Evolutionary conservation across 2,888 invertebrate species (phyloP).

Genomic region (Diaprepes abbreviatus): DNA sequence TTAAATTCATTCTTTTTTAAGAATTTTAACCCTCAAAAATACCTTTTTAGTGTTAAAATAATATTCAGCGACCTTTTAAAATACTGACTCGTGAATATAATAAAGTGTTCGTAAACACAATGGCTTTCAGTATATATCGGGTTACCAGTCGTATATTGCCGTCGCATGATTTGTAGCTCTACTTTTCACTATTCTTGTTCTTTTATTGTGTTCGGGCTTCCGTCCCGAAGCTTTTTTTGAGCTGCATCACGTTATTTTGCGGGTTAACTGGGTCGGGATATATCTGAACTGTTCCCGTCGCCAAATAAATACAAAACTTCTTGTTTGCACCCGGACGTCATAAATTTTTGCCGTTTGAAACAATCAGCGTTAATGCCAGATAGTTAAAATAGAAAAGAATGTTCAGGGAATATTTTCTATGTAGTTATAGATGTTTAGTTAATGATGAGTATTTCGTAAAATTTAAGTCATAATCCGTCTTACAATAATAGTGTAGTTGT

Average conservation of each 20-base stretch:
- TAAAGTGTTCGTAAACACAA: conserved; percentile 62
- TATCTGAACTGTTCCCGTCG: conserved; percentile 42
- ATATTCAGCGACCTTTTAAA: conserved; percentile 53
- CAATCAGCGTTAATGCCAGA: conserved; percentile 33
- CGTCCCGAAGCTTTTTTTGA: conserved; percentile 52
- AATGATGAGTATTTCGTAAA: too few relatives aligned
- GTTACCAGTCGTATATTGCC: conserved; percentile 61
- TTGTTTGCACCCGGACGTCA: conserved; percentile 37
- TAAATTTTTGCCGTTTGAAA: conserved; percentile 39
- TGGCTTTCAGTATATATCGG: conserved; percentile 58
- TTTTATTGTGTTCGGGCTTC: conserved; percentile 54
- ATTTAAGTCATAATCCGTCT: too few relatives aligned
- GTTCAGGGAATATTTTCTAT: conserved; percentile 42
- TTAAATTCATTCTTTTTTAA: not conserved
- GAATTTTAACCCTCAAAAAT: not conserved
- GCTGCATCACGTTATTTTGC: conserved; percentile 52
- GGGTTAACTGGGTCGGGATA: conserved; percentile 56
- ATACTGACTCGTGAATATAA: conserved; percentile 61
- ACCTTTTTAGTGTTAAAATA: not conserved
- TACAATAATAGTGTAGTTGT: too few relatives aligned
- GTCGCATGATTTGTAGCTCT: conserved; percentile 61
- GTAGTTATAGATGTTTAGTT: too few relatives aligned
- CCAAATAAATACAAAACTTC: conserved; percentile 47
- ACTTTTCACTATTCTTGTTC: conserved; percentile 59
- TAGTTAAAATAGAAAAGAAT: conserved; percentile 56